Evolutionary conservation across 2,113 vertebrate species (phyloP).

Genomic region (Cepphus grylle): DNA sequence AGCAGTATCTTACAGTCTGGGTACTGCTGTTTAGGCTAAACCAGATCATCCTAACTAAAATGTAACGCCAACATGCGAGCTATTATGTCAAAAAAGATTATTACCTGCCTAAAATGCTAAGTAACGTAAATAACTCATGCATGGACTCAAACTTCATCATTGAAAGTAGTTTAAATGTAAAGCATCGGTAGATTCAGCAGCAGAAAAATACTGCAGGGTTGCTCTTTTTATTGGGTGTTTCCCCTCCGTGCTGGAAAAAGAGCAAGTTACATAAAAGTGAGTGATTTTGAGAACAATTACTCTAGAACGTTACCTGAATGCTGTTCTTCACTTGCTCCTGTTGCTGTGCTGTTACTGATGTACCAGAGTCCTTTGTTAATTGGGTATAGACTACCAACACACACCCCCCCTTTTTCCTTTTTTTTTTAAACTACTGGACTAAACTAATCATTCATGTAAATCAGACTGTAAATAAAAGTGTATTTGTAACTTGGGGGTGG

Average conservation of each 20-base stretch:
- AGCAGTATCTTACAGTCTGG: not conserved
- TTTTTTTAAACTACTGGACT: not conserved
- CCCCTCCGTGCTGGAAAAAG: not conserved
- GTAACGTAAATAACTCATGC: not conserved
- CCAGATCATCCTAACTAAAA: not conserved
- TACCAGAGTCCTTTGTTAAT: not conserved
- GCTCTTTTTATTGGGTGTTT: not conserved
- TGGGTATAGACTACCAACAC: not conserved
- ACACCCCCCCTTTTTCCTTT: no score
- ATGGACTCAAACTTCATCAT: fast-evolving
- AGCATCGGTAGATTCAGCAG: not conserved
- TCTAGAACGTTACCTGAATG: not conserved
- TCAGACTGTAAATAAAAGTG: not conserved
- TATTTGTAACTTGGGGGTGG: not conserved
- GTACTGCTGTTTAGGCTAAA: not conserved
- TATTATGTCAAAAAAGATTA: not conserved
- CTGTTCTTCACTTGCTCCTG: not conserved
- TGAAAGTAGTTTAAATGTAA: not conserved
- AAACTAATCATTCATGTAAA: not conserved
- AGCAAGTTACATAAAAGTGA: not conserved
- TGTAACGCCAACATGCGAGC: not conserved
- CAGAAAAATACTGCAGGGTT: not conserved
- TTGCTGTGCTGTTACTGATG: fast-evolving
- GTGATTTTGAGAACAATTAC: not conserved
- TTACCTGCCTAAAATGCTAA: not conserved